Base-by-base conservation (phyloP, 2,113 vertebrate genomes). In the Semicossyphus pulcher region DNA sequence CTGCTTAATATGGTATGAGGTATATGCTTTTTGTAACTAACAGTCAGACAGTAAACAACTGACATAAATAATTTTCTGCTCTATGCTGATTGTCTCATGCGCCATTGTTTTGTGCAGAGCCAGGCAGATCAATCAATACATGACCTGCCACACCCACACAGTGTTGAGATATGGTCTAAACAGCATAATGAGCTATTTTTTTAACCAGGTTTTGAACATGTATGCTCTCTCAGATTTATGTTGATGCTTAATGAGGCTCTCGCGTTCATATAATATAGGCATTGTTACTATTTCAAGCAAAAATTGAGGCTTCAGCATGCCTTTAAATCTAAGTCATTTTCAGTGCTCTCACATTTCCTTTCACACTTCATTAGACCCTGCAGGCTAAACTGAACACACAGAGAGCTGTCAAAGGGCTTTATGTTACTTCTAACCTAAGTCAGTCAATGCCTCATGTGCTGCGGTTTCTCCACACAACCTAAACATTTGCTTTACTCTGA, bases 341-440 rank as follows among this genome's bases (percentile, higher is more conserved):
- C 34, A 77, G 68, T 72, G 32, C 31, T 23, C 45, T 59, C 78
- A 52, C 61, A 26, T 72, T 76, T 65, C 26, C 31, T 66, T 76
- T 65, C 39, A 66, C 68, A 61, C 59, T 64, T 66, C 23, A 59
- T 53, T 65, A 20, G 62, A 73, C 15, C 36, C 78, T 57, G 23
- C 62, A 72, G 76, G 72, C 63, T 63, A 66, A 73, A 61, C 36
- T 78, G 70, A 84, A 86, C 79, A 60, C 42, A 63, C 62, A 66
- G 10, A 58, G 29, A 70, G 34, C 39, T 71, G 78, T 73, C 49
- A 58, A 36, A 16, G 15, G 28, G 20, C 42, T 42, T 45, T 57
- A 41, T n/a, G 39, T 76, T 20, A 20, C 37, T 45, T 10, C 58
- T 74, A 28, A 68, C 84, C 60, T 72, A 69, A 72, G 83, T 80